A percentile compares a stretch with the other conserved stretches of the same genome.
phyloP scores from a whole-genome alignment of 2,888 invertebrate genomes.

The Apocheima hispidaria region DNA sequence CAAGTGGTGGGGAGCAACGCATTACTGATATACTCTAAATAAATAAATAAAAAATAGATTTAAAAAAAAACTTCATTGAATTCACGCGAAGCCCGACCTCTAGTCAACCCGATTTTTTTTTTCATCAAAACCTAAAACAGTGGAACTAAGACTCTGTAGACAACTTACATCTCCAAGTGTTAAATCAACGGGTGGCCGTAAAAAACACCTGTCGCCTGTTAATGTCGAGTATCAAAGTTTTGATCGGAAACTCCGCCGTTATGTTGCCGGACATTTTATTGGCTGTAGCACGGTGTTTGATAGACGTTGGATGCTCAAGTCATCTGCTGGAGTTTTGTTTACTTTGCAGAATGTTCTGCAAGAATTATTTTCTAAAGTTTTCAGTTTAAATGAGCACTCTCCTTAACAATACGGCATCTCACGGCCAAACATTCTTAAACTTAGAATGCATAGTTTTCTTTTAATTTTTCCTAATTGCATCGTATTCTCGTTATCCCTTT shows the following conservation, averaged over 20 bases:
- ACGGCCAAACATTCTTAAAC: no score
- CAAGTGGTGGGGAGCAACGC: no score
- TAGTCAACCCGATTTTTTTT: no score
- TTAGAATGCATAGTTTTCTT: no score
- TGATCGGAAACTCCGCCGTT: conserved; percentile 66
- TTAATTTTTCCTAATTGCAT: no score
- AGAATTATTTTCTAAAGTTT: conserved; percentile 5
- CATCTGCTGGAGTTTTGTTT: conserved; percentile 13
- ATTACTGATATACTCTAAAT: no score
- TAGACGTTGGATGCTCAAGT: conserved; percentile 22
- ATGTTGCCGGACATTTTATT: conserved; percentile 55
- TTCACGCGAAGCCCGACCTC: no score
- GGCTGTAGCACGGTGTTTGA: conserved; percentile 33
- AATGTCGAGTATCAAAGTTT: conserved; percentile 73
- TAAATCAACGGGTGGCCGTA: conserved; percentile 80
- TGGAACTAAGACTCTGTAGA: conserved; percentile 15
- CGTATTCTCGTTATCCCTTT: no score
- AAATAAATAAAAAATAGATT: no score
- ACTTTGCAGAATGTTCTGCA: conserved; percentile 19
- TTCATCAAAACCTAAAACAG: neutral
- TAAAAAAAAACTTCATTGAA: no score
- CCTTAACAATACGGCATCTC: neutral
- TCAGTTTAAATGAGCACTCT: conserved; percentile 13
- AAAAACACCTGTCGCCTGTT: conserved; percentile 83
- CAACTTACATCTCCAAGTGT: conserved; percentile 47